phyloP scores from a whole-genome alignment of 2,113 vertebrate species.

The Syrrhaptes paradoxus region DNA sequence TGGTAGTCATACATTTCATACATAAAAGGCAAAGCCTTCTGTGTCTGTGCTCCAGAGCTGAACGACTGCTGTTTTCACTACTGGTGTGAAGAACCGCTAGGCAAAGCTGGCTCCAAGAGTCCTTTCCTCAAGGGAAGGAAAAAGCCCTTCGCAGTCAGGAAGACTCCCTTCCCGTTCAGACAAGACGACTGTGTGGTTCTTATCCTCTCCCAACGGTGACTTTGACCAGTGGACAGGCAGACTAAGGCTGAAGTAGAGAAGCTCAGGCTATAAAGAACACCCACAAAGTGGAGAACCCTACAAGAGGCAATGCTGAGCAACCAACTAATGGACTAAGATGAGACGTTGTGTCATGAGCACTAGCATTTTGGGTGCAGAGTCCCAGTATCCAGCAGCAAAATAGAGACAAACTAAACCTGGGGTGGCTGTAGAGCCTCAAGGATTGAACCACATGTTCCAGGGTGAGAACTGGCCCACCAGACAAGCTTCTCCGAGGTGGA shows the following conservation, averaged over 20 bases:
- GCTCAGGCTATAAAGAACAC: background rate
- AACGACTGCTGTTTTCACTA: background rate
- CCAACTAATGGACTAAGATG: background rate
- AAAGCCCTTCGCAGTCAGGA: background rate
- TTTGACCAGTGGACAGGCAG: background rate
- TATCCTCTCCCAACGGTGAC: background rate
- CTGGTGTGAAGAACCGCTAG: background rate
- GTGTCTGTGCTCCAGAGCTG: background rate
- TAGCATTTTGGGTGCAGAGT: background rate
- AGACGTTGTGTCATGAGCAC: background rate
- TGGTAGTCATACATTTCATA: background rate
- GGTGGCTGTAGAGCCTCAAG: background rate
- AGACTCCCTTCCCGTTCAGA: background rate
- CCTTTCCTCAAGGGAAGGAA: background rate
- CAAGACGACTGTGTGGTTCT: background rate
- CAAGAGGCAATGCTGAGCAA: background rate
- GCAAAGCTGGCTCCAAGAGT: background rate
- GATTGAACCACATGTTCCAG: background rate
- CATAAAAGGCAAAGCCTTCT: background rate
- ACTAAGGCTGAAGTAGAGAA: background rate
- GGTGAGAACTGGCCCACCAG: background rate
- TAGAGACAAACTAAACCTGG: background rate
- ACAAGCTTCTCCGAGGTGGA: background rate
- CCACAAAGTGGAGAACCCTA: background rate
- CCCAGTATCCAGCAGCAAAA: background rate